These are phyloP conservation scores for Montipora cactus DNA, from an alignment of 64 coral and sea anemone genomes.

Conservation along the genomic window DNA sequence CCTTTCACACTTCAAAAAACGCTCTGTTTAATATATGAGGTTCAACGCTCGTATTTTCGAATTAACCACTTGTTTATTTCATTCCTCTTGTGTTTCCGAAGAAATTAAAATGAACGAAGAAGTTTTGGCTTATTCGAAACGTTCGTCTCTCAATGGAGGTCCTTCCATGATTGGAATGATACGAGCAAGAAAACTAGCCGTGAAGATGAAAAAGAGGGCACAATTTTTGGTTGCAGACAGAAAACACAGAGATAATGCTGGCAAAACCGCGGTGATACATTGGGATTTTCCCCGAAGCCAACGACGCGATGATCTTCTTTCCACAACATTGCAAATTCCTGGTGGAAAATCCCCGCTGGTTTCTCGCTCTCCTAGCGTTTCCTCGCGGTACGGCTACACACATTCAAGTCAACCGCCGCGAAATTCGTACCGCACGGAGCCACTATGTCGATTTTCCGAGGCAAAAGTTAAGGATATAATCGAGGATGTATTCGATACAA, in stretches of 20 bases:
- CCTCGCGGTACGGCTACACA: constrained; percentile 38
- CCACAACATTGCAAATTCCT: background rate
- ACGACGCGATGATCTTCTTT: constrained; percentile 53
- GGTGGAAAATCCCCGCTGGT: constrained; percentile 38
- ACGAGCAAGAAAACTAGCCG: constrained; percentile 89
- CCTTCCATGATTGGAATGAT: constrained; percentile 97
- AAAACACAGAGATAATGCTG: constrained; percentile 76
- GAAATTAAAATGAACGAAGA: constrained; percentile 42
- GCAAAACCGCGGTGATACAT: constrained; percentile 78
- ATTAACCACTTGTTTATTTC: background rate
- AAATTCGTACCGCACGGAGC: constrained; percentile 76
- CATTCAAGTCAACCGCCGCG: constrained; percentile 22
- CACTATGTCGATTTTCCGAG: constrained; percentile 62
- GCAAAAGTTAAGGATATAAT: constrained; percentile 84
- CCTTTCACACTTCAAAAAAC: constrained; percentile 9
- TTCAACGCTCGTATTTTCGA: background rate
- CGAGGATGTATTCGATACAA: constrained; percentile 66
- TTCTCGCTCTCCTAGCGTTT: constrained; percentile 74
- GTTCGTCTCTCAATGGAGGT: constrained; percentile 71
- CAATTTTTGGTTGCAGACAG: constrained; percentile 92
- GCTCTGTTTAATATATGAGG: constrained; percentile 24
- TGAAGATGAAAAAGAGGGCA: constrained; percentile 92
- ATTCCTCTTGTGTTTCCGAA: background rate
- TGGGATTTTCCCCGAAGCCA: constrained; percentile 77
- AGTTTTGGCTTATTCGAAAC: constrained; percentile 48